These are phyloP conservation scores for Glyptemys insculpta DNA, from an alignment of 2,797 vertebrate genomes.

Conservation along the genomic window DNA sequence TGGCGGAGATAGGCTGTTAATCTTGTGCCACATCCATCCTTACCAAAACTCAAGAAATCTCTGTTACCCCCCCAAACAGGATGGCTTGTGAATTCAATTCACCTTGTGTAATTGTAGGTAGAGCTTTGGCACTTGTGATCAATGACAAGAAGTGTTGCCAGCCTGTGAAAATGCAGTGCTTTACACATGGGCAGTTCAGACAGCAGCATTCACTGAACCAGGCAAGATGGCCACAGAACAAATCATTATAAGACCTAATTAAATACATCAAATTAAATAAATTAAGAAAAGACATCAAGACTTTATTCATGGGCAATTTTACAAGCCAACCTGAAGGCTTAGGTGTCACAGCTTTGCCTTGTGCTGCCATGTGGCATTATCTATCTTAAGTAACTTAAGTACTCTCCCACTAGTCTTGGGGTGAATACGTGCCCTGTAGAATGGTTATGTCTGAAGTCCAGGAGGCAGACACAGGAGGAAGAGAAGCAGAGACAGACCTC, in stretches of 20 bases:
- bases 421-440: not conserved
- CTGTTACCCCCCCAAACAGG: not conserved
- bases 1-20: rapidly evolving
- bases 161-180: not conserved
- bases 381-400: constrained; percentile 41
- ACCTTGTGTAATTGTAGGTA: not conserved
- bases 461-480: not conserved
- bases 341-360: constrained; percentile 68
- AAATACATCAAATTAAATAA: constrained; percentile 73
- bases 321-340: constrained; percentile 52
- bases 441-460: not conserved
- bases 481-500: not conserved
- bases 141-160: not conserved
- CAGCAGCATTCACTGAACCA: not conserved
- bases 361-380: constrained; percentile 33
- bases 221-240: constrained; percentile 45
- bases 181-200: not conserved
- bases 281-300: constrained; percentile 66
- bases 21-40: rapidly evolving
- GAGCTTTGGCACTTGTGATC: too few relatives aligned
- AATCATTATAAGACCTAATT: constrained; percentile 63
- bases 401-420: not conserved
- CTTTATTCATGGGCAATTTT: constrained; percentile 58
- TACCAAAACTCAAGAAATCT: not conserved
- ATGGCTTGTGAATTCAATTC: not conserved